These are phyloP conservation scores for Ethmia dodecea DNA, from an alignment of 2,888 invertebrate genomes.

Conservation along the genomic window DNA sequence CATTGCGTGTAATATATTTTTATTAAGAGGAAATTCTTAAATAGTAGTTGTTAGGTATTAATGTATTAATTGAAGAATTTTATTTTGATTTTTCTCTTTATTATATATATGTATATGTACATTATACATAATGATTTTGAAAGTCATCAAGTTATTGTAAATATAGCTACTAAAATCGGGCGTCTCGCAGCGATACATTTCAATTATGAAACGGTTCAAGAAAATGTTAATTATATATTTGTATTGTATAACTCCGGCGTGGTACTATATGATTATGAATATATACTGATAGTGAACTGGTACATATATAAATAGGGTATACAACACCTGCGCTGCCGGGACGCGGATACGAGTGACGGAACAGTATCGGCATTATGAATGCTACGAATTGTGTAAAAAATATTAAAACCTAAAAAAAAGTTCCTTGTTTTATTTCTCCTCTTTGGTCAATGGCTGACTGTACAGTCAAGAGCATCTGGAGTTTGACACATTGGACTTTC, in stretches of 20 bases:
- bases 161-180: constrained; percentile 61
- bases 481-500: too few relatives aligned
- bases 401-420: constrained; percentile 76
- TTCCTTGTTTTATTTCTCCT: constrained; percentile 50
- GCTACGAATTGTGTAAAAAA: constrained; percentile 79
- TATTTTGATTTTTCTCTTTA: constrained; percentile 76
- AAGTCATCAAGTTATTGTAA: constrained; percentile 72
- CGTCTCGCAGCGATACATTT: constrained; percentile 58
- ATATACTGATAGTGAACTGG: constrained; percentile 44
- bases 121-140: constrained; percentile 68
- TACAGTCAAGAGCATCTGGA: too few relatives aligned
- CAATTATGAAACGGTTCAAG: constrained; percentile 31
- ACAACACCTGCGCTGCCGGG: constrained; percentile 51
- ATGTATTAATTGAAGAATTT: constrained; percentile 75
- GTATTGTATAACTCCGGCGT: constrained; percentile 64
- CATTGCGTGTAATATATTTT: constrained; percentile 70
- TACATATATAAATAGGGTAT: constrained; percentile 37
- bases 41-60: constrained; percentile 73
- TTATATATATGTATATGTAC: constrained; percentile 70
- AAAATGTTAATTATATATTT: constrained; percentile 65
- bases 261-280: constrained; percentile 43
- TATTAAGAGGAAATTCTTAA: constrained; percentile 75
- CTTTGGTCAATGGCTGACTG: too few relatives aligned
- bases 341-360: constrained; percentile 41
- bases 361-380: constrained; percentile 77